Conservation (phyloP, 1,140 invertebrate species). For the Rhynchophorus ferrugineus region DNA sequence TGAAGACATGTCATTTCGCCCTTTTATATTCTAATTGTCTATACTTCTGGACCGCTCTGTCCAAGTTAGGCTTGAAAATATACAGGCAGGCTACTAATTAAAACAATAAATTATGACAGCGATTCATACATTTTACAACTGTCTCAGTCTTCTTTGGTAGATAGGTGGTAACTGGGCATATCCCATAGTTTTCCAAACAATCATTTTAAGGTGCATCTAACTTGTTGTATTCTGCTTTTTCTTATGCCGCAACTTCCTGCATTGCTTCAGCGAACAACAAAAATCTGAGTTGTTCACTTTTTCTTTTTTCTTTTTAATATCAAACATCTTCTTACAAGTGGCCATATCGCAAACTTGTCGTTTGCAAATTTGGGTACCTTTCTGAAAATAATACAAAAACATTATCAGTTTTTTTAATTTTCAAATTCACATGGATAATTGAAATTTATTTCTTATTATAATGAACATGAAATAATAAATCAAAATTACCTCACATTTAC, state of each 20-base stretch:
- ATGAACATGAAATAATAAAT: conserved; percentile 4
- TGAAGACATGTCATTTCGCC: background rate
- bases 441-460: conserved; percentile 2
- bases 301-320: conserved; percentile 21
- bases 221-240: conserved; percentile 24
- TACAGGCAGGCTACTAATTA: conserved; percentile 7
- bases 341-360: conserved; percentile 68
- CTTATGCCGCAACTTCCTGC: conserved; percentile 29
- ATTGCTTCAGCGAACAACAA: conserved; percentile 34
- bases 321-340: conserved; percentile 46
- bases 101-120: conserved; percentile 36
- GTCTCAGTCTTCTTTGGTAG: conserved; percentile 40
- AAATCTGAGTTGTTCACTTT: conserved; percentile 22
- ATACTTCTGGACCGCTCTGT: conserved; percentile 7
- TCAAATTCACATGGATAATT: too few relatives aligned
- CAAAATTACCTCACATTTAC: conserved; percentile 72
- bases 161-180: conserved; percentile 36
- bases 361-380: conserved; percentile 68
- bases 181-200: conserved; percentile 22
- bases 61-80: conserved; percentile 11
- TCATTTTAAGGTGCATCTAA: conserved; percentile 21
- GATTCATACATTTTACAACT: conserved; percentile 29
- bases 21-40: background rate
- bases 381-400: conserved; percentile 48
- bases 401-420: background rate